phyloP scores from a whole-genome alignment of 2,797 vertebrate genomes.

The Sardinella longiceps region DNA sequence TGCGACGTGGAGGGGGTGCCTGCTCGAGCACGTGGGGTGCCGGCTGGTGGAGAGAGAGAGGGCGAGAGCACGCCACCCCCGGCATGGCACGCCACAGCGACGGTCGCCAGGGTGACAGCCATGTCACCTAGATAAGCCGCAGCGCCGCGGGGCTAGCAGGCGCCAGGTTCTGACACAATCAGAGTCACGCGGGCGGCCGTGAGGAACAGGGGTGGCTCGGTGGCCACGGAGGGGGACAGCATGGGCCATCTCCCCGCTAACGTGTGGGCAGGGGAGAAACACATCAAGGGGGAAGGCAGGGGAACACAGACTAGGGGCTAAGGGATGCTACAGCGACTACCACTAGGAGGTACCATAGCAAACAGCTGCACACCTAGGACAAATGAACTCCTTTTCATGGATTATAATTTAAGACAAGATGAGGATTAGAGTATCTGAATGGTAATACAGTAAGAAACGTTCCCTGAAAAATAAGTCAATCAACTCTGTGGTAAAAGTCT shows the following conservation, averaged over 20 bases:
- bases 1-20: no score
- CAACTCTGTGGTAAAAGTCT: background rate
- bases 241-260: constrained; percentile 1
- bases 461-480: no score
- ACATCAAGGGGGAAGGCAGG: background rate
- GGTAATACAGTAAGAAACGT: background rate
- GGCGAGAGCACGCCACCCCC: background rate
- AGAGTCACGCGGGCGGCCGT: background rate
- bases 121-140: constrained; percentile 71
- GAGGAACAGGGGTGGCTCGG: background rate
- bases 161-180: constrained; percentile 54
- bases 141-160: constrained; percentile 50
- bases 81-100: background rate
- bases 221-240: background rate
- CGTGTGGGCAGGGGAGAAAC: background rate
- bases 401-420: background rate
- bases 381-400: background rate
- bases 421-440: background rate
- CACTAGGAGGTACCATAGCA: background rate
- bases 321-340: background rate
- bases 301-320: background rate
- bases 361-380: background rate
- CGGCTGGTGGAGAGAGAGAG: background rate
- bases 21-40: background rate
- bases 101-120: constrained; percentile 63